These are phyloP conservation scores for Cinara cedri DNA, from an alignment of 2,888 invertebrate genomes.

Conservation along the genomic window DNA sequence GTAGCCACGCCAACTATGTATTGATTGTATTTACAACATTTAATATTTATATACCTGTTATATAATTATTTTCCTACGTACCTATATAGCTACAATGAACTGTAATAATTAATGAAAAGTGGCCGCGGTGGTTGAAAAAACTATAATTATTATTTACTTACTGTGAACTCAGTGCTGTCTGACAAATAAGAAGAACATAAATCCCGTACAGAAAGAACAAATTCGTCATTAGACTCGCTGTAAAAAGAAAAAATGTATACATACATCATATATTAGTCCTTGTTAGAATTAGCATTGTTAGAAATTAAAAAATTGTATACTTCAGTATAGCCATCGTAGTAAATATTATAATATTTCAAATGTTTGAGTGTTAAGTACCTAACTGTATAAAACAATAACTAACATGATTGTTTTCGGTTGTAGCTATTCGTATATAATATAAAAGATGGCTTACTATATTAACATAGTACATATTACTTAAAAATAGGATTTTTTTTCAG, in stretches of 20 bases:
- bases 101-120: background rate
- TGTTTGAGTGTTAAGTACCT: no score
- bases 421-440: no score
- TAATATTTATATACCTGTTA: background rate
- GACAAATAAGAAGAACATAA: constrained; percentile 34
- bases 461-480: no score
- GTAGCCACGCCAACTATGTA: constrained; percentile 17
- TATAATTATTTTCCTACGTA: background rate
- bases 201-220: constrained; percentile 39
- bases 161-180: constrained; percentile 47
- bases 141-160: constrained; percentile 30
- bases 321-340: no score
- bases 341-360: no score
- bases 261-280: no score
- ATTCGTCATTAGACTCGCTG: constrained; percentile 53
- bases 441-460: no score
- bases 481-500: no score
- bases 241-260: constrained; percentile 10
- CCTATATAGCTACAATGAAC: background rate
- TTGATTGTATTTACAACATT: background rate
- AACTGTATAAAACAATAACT: no score
- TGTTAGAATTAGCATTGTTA: no score
- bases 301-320: no score
- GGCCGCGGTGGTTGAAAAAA: background rate
- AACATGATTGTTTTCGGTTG: no score